phyloP scores from a whole-genome alignment of 2,888 invertebrate genomes.

The Eledona agricola region DNA sequence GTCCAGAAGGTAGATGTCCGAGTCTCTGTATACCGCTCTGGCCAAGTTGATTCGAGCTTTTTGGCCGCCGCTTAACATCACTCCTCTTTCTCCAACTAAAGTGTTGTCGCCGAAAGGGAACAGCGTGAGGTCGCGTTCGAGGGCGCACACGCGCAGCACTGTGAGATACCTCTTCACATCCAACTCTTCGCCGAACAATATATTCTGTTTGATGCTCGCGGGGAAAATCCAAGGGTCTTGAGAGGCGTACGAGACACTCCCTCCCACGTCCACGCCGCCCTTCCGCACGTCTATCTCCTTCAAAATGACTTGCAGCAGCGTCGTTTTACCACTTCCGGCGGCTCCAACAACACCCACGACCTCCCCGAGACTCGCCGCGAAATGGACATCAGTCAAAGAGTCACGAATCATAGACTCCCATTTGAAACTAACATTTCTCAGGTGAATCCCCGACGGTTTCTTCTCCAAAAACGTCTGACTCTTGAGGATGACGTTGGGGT shows the following conservation, averaged over 20 bases:
- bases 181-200: constrained; percentile 74
- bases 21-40: constrained; percentile 75
- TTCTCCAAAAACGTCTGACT: constrained; percentile 1
- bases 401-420: constrained; percentile 65
- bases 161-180: constrained; percentile 66
- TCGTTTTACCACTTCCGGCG: constrained; percentile 65
- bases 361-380: constrained; percentile 70
- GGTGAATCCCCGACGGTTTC: not conserved
- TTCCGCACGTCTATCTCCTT: constrained; percentile 59
- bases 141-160: constrained; percentile 70
- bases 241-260: constrained; percentile 66
- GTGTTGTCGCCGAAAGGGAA: constrained; percentile 79
- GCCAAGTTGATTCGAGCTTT: constrained; percentile 80
- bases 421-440: constrained; percentile 70
- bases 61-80: constrained; percentile 82
- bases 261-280: constrained; percentile 61
- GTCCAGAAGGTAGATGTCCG: constrained; percentile 79
- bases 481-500: not conserved
- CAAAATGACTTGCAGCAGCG: constrained; percentile 58
- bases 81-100: constrained; percentile 80
- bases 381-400: constrained; percentile 69
- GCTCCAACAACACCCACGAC: constrained; percentile 68
- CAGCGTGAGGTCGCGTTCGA: constrained; percentile 73
- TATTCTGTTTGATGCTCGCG: constrained; percentile 75
- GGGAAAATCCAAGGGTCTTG: constrained; percentile 70